A percentile compares a stretch with the other conserved stretches of the same genome.
Conservation (phyloP, 2,888 invertebrate genomes). For the Epirrita christyi region DNA sequence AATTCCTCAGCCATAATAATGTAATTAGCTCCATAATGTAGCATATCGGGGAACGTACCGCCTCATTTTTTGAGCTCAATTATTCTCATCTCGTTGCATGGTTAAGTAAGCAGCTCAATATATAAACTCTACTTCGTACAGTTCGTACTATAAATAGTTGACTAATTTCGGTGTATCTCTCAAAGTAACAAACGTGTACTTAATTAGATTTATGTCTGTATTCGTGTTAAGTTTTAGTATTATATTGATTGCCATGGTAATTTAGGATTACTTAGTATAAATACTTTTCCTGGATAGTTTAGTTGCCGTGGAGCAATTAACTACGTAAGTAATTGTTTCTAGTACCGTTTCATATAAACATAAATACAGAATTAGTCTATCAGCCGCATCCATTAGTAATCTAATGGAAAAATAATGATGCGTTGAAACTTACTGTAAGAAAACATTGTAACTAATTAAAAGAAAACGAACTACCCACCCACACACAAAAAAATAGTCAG, state of each 20-base stretch:
- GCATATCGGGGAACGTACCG: conserved; percentile 11
- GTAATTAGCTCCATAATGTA: conserved; percentile 8
- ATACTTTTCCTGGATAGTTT: conserved; percentile 4
- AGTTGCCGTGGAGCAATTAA: conserved; percentile 9
- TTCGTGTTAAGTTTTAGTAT: conserved; percentile 7
- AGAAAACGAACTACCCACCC: too few relatives aligned
- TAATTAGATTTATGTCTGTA: conserved; percentile 18
- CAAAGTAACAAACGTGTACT: conserved; percentile 9
- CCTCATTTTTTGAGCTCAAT: conserved; percentile 19
- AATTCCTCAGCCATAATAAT: conserved; percentile 5
- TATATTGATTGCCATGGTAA: conserved; percentile 23
- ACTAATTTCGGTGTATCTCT: conserved; percentile 6
- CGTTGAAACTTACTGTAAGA: too few relatives aligned
- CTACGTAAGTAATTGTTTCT: background rate
- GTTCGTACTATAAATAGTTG: conserved; percentile 1
- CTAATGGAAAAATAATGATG: background rate
- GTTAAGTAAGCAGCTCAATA: conserved; percentile 17
- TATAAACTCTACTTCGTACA: background rate
- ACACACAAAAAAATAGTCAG: too few relatives aligned
- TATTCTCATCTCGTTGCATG: conserved; percentile 3
- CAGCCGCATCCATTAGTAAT: background rate
- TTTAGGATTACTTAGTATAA: conserved; percentile 6
- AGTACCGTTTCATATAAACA: background rate
- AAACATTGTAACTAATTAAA: too few relatives aligned
- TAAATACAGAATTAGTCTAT: background rate